Evolutionary conservation across 1,140 invertebrate genomes (phyloP), one percentile per base, ranked within the genome.

Genomic region (Panonychus citri): DNA sequence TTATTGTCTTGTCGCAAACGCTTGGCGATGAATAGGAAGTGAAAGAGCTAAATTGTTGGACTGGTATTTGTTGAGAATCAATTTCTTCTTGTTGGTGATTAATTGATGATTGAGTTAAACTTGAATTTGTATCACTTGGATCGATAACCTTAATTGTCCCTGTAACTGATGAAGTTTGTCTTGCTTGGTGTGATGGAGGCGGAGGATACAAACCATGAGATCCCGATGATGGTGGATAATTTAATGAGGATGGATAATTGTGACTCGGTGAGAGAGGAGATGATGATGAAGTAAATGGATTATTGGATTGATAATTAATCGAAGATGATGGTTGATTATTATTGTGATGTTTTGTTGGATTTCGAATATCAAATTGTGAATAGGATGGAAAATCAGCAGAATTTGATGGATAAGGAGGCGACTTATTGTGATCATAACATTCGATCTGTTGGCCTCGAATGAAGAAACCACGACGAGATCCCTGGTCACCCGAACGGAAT

Each of bases 361-460:
- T 27, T 7, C 24, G 24, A 51, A 12, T 17, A 27, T 26, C 49
- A n/a, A 13, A 24, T 27, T 8, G 13, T 2, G 49, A 27, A 27
- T 26, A 51, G 0, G 49, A 27, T 7, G 49, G 28, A 7, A 51
- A 17, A 46, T 46, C 43, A 46, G 43, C 43, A 19, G 43, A 46
- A 21, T 46, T 46, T 8, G 49, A 17, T 27, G 49, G 49, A 51
- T 28, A 26, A 17, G 49, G 25, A 12, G 24, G 24, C 13, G 49
- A 30, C n/a, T 19, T 30, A 12, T 27, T 43, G 10, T 39, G 43
- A 8, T 21, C 21, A 17, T 26, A 26, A 49, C 64, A 65, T 30
- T 64, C 62, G 1, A 65, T 49, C 30, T 65, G 64, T 25, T 62
- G 55, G 10, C 61, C 61, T 52, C 56, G 46, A 24, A 65, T 59